Percentiles rank a stretch among this genome's conserved stretches.
Evolutionary conservation across 1,140 invertebrate species (phyloP).

Genomic region (Laupala kohalensis): DNA sequence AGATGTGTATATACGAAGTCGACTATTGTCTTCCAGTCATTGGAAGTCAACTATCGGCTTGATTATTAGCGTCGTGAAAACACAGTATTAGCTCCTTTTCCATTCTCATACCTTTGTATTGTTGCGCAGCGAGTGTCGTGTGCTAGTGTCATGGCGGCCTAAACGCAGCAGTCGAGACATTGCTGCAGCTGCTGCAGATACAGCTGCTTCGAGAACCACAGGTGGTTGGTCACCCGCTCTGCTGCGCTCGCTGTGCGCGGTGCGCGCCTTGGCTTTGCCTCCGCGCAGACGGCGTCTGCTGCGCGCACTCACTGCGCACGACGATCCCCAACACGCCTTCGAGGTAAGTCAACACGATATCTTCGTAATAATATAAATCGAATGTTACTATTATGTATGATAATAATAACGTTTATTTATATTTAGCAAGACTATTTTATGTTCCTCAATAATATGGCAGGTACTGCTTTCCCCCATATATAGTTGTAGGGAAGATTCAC

Average conservation of each 20-base stretch:
- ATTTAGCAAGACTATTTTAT: too few species aligned
- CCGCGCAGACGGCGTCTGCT: slow-evolving; percentile 38
- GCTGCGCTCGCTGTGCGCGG: slow-evolving; percentile 38
- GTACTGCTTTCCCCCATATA: neutral
- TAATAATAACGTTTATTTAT: too few species aligned
- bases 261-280: slow-evolving; percentile 41
- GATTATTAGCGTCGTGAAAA: too few species aligned
- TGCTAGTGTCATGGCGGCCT: slow-evolving; percentile 9
- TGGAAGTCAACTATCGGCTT: too few species aligned
- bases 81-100: too few species aligned
- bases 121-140: slow-evolving; percentile 20
- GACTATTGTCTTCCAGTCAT: too few species aligned
- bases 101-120: too few species aligned
- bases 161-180: too few species aligned
- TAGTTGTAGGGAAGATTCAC: neutral
- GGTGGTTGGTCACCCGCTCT: slow-evolving; percentile 32
- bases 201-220: slow-evolving; percentile 32
- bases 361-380: too few species aligned
- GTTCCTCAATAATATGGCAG: too few species aligned
- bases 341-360: slow-evolving; percentile 28
- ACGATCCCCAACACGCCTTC: slow-evolving; percentile 33
- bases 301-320: slow-evolving; percentile 38
- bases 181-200: too few species aligned
- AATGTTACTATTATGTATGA: neutral
- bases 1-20: too few species aligned